Percentiles rank a stretch among this genome's conserved stretches.
Evolutionary conservation across 2,888 invertebrate species (phyloP).

Genomic region (Drosophila anomelani): DNA sequence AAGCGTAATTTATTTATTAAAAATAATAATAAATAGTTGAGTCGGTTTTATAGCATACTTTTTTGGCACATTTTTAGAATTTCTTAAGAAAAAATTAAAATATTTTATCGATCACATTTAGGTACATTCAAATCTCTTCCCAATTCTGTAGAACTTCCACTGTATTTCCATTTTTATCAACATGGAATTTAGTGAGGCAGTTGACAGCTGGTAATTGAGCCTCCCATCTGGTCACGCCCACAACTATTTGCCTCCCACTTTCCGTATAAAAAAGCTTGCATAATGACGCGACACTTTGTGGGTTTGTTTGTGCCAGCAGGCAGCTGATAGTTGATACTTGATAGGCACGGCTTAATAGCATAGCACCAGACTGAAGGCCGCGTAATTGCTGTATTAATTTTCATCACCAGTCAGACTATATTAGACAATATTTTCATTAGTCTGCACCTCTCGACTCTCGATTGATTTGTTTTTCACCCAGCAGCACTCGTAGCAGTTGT

Average conservation of each 20-base stretch:
- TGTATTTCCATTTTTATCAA: constrained; percentile 23
- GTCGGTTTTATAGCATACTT: too few species aligned
- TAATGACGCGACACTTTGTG: constrained; percentile 41
- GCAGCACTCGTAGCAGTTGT: constrained; percentile 39
- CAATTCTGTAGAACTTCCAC: background rate
- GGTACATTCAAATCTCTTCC: background rate
- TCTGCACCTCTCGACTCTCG: constrained; percentile 41
- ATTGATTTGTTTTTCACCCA: constrained; percentile 59
- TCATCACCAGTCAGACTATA: constrained; percentile 58
- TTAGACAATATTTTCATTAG: constrained; percentile 37
- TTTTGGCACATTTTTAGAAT: background rate
- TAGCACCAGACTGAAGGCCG: constrained; percentile 41
- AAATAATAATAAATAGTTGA: too few species aligned
- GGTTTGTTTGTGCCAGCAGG: constrained; percentile 52
- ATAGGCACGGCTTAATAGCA: constrained; percentile 34
- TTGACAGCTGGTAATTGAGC: constrained; percentile 40
- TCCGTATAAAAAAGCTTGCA: constrained; percentile 30
- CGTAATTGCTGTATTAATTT: constrained; percentile 58
- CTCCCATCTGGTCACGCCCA: constrained; percentile 18
- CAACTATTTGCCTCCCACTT: constrained; percentile 29
- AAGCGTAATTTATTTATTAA: background rate
- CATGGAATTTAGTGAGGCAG: constrained; percentile 30
- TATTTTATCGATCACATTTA: background rate
- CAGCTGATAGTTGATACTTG: constrained; percentile 41
- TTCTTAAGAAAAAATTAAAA: background rate